These are phyloP conservation scores for Amia ocellicauda DNA, from an alignment of 2,113 vertebrate genomes.

Conservation along the genomic window DNA sequence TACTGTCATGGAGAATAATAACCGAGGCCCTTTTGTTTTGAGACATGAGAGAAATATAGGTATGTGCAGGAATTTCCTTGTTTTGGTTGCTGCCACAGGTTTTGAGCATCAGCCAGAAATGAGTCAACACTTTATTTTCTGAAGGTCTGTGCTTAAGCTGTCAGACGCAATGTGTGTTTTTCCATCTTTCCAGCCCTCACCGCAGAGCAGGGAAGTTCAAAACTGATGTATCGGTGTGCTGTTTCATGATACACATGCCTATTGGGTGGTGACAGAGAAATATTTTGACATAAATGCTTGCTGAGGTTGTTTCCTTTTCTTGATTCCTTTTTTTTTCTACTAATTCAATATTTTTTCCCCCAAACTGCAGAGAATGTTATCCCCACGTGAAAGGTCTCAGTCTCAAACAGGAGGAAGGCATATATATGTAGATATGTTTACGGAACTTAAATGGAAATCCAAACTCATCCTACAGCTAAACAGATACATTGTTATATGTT, in stretches of 20 bases:
- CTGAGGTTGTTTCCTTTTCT: slow-evolving; percentile 7
- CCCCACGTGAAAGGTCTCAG: too few species aligned
- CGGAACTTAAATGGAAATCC: background rate
- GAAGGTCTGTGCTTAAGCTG: background rate
- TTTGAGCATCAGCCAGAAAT: slow-evolving; percentile 48
- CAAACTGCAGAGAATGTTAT: too few species aligned
- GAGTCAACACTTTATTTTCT: slow-evolving; percentile 51
- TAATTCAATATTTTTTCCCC: too few species aligned
- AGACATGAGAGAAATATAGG: background rate
- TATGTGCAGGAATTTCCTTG: background rate
- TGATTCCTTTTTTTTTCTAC: too few species aligned
- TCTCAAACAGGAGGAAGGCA: too few species aligned
- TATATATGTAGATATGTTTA: too few species aligned
- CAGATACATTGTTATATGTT: background rate
- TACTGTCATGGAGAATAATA: too few species aligned
- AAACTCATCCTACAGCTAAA: background rate
- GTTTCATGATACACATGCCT: background rate
- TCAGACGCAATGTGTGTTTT: background rate
- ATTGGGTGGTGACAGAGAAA: slow-evolving; percentile 4
- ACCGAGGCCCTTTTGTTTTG: too few species aligned
- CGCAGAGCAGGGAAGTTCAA: too few species aligned
- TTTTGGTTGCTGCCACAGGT: background rate
- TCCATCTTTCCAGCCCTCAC: background rate
- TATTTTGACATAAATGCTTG: slow-evolving; percentile 22
- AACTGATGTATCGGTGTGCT: too few species aligned